Base-by-base conservation (phyloP, 2,797 vertebrate genomes). In the Pseudotriccus pelzelni region DNA sequence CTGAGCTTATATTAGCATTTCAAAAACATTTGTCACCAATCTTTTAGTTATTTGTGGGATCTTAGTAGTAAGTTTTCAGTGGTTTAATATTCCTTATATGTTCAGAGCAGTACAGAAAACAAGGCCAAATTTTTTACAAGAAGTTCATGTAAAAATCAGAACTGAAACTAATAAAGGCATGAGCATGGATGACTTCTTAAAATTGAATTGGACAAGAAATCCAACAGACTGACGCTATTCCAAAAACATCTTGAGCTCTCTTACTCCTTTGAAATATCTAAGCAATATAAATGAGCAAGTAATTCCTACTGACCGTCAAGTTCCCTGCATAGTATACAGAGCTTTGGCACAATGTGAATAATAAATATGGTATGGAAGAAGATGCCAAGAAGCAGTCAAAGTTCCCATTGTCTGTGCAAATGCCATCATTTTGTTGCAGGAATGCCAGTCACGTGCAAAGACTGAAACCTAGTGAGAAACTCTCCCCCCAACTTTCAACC, bases 331-430 rank as follows among this genome's bases (percentile, higher is more conserved):
- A 70, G 41, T 23, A 73, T 52, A 47, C n/a, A 79, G 47, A 76
- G 60, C 70, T 87, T 41, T 52, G 63, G 74, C 88, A 93, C 67
- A 7, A 70, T 25, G 12, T 87, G 80, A 94, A 73, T 88, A 94
- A 93, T 37, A 93, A 94, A 87, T 72, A 93, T 13, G 6, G 20
- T 24, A 22, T 52, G 37, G 79, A 92, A 82, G 74, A 90, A 87
- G 75, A 84, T 44, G 83, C 91, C 94, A 96, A 90, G 67, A 81
- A 91, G 59, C 72, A 87, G 84, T 92, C 88, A 93, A 95, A 94
- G 90, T 90, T 93, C 47, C 70, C 52, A 90, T 84, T 93, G 88
- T 94, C 84, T 86, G 47, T 62, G 92, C 76, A 91, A 94, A 93
- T 75, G 53, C 83, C 63, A 95, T 90, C 43, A 78, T 79, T 94